Conservation (phyloP, 2,797 vertebrate species). For the Enteromius anoplus region DNA sequence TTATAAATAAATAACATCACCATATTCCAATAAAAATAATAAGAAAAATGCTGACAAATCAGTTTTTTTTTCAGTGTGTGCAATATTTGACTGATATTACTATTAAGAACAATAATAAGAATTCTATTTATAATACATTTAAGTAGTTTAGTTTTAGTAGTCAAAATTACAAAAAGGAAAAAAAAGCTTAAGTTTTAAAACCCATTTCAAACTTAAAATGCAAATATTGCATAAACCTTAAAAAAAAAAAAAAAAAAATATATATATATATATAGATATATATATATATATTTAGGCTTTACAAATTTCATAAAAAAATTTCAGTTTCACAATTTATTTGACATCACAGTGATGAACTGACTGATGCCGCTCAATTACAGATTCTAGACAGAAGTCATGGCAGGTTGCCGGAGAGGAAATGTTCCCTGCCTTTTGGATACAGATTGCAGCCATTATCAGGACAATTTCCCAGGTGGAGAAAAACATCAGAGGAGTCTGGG, state of each 20-base stretch:
- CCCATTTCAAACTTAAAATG: not conserved
- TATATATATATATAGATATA: no score
- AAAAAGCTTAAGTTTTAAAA: not conserved
- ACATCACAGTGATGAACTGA: constrained; percentile 5
- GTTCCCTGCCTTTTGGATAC: constrained; percentile 69
- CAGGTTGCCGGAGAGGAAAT: constrained; percentile 66
- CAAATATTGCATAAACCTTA: not conserved
- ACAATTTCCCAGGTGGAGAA: constrained; percentile 69
- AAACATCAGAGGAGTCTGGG: constrained; percentile 54
- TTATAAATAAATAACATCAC: not conserved
- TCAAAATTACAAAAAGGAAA: not conserved
- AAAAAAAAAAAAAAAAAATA: not conserved
- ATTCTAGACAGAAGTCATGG: constrained; percentile 69
- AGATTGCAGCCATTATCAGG: constrained; percentile 77
- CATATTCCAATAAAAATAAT: not conserved
- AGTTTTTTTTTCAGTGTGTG: not conserved
- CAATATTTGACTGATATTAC: not conserved
- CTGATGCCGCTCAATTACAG: constrained; percentile 50
- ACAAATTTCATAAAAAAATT: not conserved
- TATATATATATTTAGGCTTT: not conserved
- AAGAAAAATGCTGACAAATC: not conserved
- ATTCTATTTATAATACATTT: not conserved
- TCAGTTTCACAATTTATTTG: not conserved
- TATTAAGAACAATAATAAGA: not conserved
- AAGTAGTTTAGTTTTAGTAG: no score